Percentiles rank a stretch among this genome's conserved stretches.
Evolutionary conservation across 2,888 invertebrate genomes (phyloP).

Genomic region (Girardia tigrina): DNA sequence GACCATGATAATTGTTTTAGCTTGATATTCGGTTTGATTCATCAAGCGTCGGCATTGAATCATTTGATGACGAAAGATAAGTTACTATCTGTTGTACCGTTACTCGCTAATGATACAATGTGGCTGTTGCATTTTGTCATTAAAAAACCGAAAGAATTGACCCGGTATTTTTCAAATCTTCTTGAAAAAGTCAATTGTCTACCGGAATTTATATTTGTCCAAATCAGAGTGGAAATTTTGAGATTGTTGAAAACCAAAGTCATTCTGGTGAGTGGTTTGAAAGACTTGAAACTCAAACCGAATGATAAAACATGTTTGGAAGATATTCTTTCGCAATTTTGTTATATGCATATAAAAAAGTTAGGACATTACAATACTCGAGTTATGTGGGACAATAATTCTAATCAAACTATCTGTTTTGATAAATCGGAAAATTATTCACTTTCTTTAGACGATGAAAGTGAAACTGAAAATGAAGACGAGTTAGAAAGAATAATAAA

Average conservation of each 20-base stretch:
- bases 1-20: conserved; percentile 12
- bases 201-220: background rate
- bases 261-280: background rate
- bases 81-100: background rate
- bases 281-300: conserved; percentile 6
- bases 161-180: background rate
- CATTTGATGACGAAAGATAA: background rate
- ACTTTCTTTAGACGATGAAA: background rate
- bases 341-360: background rate
- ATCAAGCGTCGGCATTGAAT: background rate
- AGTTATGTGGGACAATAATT: background rate
- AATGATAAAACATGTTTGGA: background rate
- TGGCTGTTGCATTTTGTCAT: background rate
- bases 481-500: background rate
- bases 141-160: background rate
- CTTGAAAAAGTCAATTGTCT: background rate
- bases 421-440: background rate
- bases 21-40: background rate
- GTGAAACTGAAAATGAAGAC: background rate
- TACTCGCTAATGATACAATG: background rate
- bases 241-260: background rate
- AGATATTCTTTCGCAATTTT: background rate
- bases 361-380: background rate
- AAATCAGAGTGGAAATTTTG: background rate
- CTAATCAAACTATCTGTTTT: background rate